Conservation (phyloP, 2,888 invertebrate species). For the Phyto melanocephala region DNA sequence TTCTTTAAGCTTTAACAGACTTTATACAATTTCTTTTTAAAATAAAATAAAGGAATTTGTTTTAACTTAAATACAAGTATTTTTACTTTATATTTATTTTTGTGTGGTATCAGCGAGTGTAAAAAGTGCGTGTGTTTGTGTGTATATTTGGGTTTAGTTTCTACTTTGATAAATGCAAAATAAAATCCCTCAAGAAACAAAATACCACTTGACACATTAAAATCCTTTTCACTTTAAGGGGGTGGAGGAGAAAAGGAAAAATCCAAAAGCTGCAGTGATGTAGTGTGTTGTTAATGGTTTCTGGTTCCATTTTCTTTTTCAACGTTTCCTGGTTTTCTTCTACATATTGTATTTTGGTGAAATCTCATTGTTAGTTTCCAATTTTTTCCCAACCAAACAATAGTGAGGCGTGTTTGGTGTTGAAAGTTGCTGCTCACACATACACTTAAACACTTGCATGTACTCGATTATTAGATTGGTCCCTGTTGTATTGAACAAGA, state of each 20-base stretch:
- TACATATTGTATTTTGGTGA: not conserved
- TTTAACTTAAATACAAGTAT: not conserved
- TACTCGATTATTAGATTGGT: too few relatives aligned
- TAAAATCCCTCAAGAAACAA: slow-evolving; percentile 15
- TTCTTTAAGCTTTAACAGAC: too few relatives aligned
- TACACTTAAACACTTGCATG: not conserved
- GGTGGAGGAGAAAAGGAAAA: too few relatives aligned
- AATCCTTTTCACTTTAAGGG: slow-evolving; percentile 15
- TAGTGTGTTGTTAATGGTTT: slow-evolving; percentile 1
- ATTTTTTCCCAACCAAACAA: not conserved
- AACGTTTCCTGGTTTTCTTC: not conserved
- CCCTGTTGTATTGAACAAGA: too few relatives aligned
- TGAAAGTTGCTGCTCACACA: not conserved
- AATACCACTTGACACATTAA: slow-evolving; percentile 31
- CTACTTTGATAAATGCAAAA: not conserved
- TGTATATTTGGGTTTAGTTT: not conserved
- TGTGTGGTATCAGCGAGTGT: not conserved
- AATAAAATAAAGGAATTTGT: not conserved
- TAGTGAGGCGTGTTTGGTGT: not conserved
- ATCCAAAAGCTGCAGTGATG: not conserved
- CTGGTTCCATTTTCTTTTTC: not conserved
- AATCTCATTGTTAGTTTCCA: slow-evolving; percentile 1
- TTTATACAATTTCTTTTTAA: not conserved
- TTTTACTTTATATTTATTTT: not conserved
- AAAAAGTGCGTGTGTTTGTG: not conserved